Conservation (phyloP, 2,113 vertebrate species). For the Grallaria varia region DNA sequence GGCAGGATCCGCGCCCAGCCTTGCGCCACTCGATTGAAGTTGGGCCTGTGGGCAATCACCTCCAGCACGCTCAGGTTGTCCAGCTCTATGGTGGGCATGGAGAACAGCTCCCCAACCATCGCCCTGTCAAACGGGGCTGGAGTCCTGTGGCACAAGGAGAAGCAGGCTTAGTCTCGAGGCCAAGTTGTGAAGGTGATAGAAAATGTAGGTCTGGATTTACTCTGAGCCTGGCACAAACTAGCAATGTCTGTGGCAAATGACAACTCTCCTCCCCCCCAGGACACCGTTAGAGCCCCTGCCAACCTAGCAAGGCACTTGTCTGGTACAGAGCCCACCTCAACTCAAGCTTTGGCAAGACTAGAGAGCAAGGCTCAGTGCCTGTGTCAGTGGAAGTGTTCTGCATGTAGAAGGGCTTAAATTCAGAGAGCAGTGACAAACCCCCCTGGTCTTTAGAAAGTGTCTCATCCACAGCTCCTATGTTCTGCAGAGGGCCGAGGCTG, state of each 20-base stretch:
- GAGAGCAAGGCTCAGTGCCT: neutral
- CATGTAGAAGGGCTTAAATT: neutral
- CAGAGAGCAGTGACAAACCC: neutral
- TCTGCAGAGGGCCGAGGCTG: neutral
- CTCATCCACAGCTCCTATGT: accelerated
- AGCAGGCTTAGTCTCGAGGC: neutral
- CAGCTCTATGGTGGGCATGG: constrained; percentile 66
- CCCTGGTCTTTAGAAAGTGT: neutral
- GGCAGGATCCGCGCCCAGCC: constrained; percentile 83
- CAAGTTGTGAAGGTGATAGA: neutral
- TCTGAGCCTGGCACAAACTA: neutral
- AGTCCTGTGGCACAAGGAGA: constrained; percentile 68
- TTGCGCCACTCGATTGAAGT: constrained; percentile 88
- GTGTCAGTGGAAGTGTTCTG: neutral
- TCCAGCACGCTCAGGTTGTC: constrained; percentile 72
- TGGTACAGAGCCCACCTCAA: neutral
- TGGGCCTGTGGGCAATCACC: constrained; percentile 78
- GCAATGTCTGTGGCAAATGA: neutral
- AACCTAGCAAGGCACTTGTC: accelerated
- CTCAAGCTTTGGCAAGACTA: neutral
- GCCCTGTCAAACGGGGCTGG: constrained; percentile 83
- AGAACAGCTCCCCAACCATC: constrained; percentile 61
- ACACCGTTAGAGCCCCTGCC: neutral
- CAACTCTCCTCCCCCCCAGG: neutral
- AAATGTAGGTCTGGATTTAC: neutral